These are phyloP conservation scores for Pseudomugil gertrudae DNA, from an alignment of 2,797 vertebrate species.

Conservation along the genomic window DNA sequence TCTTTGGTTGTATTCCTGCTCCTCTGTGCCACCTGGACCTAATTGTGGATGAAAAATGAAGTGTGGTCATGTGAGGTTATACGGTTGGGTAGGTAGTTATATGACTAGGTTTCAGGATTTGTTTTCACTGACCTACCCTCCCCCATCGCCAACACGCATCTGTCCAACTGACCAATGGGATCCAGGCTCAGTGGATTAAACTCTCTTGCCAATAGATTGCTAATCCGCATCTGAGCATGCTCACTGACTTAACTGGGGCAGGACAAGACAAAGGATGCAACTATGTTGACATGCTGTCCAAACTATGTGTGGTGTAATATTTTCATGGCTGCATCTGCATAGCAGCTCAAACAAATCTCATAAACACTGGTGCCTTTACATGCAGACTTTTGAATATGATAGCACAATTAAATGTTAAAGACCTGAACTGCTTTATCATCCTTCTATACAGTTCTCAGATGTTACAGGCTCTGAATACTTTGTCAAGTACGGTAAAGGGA, in stretches of 20 bases:
- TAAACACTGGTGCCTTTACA: not conserved
- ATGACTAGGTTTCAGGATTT: conserved; percentile 56
- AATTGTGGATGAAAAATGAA: conserved; percentile 40
- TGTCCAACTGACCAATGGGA: conserved; percentile 70
- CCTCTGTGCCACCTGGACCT: conserved; percentile 16
- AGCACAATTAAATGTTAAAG: not conserved
- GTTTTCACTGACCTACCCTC: conserved; percentile 48
- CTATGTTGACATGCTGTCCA: conserved; percentile 44
- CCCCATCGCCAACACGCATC: conserved; percentile 47
- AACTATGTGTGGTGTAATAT: conserved; percentile 25
- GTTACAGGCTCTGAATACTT: not conserved
- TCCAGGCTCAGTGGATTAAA: conserved; percentile 62
- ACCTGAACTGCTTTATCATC: conserved; percentile 3
- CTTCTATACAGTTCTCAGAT: not conserved
- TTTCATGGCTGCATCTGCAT: conserved; percentile 8
- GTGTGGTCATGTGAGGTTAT: conserved; percentile 34
- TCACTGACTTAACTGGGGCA: conserved; percentile 69
- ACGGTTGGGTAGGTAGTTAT: conserved; percentile 36
- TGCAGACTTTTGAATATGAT: not conserved
- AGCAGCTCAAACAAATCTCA: not conserved
- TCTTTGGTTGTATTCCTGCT: conserved; percentile 6
- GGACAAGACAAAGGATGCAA: conserved; percentile 45
- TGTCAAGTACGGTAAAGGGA: conserved; percentile 2
- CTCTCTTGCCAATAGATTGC: conserved; percentile 63
- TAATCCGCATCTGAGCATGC: conserved; percentile 77